Evolutionary conservation across 2,113 vertebrate genomes (phyloP).

Genomic region (Python bivittatus): DNA sequence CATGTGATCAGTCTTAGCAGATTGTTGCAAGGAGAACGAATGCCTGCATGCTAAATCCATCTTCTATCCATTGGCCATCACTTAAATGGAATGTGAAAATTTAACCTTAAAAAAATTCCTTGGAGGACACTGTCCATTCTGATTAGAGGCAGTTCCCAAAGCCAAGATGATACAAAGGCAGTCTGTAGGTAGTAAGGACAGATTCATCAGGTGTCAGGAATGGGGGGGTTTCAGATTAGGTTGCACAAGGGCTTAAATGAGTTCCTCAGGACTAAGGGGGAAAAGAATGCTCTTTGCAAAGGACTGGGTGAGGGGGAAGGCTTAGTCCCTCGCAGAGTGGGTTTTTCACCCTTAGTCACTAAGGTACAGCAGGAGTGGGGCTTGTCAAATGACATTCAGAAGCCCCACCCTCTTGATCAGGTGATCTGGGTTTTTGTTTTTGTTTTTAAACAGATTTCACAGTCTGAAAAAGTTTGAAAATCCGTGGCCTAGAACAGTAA

Average conservation of each 20-base stretch:
- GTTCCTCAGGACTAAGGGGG: not conserved
- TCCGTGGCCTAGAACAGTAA: not conserved
- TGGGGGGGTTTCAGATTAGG: not conserved
- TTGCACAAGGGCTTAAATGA: not conserved
- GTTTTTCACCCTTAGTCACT: too few relatives aligned
- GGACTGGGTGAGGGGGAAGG: too few relatives aligned
- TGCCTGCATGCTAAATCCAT: not conserved
- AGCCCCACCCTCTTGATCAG: not conserved
- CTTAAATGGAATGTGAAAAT: not conserved
- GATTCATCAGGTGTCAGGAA: not conserved
- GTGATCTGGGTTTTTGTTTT: not conserved
- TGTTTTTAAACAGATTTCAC: not conserved
- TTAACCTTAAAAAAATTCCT: not conserved
- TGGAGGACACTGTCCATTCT: not conserved
- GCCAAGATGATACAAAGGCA: not conserved
- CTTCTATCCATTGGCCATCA: not conserved
- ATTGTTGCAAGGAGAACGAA: not conserved
- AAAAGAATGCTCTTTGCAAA: not conserved
- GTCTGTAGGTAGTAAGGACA: not conserved
- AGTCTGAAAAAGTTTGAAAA: not conserved
- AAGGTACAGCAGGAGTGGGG: not conserved
- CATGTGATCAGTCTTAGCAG: not conserved
- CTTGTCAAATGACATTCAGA: not conserved
- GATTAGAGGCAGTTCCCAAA: not conserved
- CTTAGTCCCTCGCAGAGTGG: too few relatives aligned